Percentiles rank a stretch among this genome's conserved stretches.
These are phyloP conservation scores for Nicator chloris DNA, from an alignment of 2,113 vertebrate genomes.

Conservation along the genomic window DNA sequence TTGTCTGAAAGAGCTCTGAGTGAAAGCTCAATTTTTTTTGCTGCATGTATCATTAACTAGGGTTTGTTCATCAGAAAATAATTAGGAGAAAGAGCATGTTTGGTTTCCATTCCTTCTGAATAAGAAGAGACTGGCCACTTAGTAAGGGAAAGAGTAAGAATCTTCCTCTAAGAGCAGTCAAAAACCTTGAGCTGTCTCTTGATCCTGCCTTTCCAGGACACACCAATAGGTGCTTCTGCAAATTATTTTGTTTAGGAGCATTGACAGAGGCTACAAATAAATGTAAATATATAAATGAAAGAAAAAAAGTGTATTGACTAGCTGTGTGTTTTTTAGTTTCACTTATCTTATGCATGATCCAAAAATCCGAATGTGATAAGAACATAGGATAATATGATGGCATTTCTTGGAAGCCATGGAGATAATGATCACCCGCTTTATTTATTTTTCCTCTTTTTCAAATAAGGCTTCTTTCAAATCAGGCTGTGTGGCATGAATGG, in stretches of 20 bases:
- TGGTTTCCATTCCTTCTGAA: background rate
- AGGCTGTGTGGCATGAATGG: background rate
- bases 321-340: background rate
- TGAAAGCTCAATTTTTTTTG: background rate
- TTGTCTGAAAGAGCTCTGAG: background rate
- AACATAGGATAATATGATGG: background rate
- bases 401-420: background rate
- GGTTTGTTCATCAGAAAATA: background rate
- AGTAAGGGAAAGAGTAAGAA: background rate
- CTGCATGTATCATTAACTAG: background rate
- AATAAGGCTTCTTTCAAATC: background rate
- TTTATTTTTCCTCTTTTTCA: background rate
- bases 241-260: background rate
- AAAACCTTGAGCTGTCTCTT: background rate
- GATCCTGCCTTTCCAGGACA: background rate
- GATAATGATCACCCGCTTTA: background rate
- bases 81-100: background rate
- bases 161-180: background rate
- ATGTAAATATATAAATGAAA: background rate
- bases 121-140: background rate
- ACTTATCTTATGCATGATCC: background rate
- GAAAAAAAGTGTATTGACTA: background rate
- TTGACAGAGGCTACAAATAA: background rate
- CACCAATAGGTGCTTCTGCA: background rate
- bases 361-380: background rate